Conservation (phyloP, 2,888 invertebrate genomes). For the Ochropacha duplaris region DNA sequence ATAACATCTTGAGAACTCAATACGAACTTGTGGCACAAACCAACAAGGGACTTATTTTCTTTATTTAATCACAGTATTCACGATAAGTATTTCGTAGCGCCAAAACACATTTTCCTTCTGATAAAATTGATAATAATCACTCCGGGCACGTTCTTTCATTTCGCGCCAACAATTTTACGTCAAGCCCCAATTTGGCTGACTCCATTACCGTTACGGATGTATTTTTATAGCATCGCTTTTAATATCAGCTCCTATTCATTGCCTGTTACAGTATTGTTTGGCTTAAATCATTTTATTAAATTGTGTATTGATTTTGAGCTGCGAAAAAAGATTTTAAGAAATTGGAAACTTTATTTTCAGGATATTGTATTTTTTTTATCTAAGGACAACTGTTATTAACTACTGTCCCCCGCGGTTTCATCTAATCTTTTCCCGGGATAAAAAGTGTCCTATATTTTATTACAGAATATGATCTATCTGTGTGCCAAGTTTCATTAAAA, state of each 20-base stretch:
- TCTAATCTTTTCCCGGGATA: no score
- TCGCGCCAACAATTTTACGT: slow-evolving; percentile 11
- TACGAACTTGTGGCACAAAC: background rate
- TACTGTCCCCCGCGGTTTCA: no score
- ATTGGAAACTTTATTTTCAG: no score
- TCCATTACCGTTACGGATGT: slow-evolving; percentile 7
- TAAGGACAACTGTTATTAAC: no score
- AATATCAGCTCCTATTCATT: background rate
- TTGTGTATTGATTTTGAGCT: background rate
- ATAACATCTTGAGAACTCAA: background rate
- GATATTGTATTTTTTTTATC: no score
- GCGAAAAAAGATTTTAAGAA: background rate
- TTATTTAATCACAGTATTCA: background rate
- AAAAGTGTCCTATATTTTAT: no score
- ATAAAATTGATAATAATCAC: slow-evolving; percentile 1
- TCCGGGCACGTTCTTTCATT: background rate
- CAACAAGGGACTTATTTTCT: background rate
- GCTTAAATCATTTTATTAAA: background rate
- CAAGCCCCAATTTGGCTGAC: slow-evolving; percentile 14
- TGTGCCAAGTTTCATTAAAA: no score
- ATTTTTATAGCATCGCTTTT: slow-evolving; percentile 1
- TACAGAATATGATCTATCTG: no score
- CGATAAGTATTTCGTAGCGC: background rate
- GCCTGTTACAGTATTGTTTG: background rate
- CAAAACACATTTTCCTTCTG: background rate